Base-by-base conservation (phyloP, 1,140 invertebrate genomes). In the Heterodera carotae region DNA sequence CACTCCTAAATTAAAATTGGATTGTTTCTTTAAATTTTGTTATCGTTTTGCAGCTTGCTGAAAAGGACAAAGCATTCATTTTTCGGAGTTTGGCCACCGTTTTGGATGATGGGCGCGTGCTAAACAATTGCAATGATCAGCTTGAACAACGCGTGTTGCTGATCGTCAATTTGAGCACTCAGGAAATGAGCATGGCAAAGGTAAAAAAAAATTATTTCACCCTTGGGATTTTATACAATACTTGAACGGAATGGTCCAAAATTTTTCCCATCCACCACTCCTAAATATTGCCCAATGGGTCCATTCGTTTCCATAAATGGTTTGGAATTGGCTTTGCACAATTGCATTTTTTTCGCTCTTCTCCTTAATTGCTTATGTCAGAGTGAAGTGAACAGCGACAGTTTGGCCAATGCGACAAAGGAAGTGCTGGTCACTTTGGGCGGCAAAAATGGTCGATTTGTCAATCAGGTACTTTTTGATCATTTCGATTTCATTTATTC, bases 131-230 rank as follows among this genome's bases (percentile, higher is more conserved):
- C 7, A 86, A 87, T 68, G 85, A 87, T 68, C 86, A 87, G 69
- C 81, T 81, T 72, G 84, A 87, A 69, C 86, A 87, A 64, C 83
- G 81, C 34, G 78, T 76, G 15, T 75, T 88, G 25, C 73, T 87
- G 6, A 88, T 88, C 15, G 84, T 88, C 36, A 87, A 87, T 80
- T 75, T 87, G 5, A 83, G 82, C 43, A 88, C 86, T 15, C 86
- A 87, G 39, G 85, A 87, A 62, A 87, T 88, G 83, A 85, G 83
- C 31, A 81, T 85, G 81, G 81, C 82, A 12, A 79, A 79, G 68
- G 71, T 79, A 78, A 34, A 25, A 78, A 8, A 34, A 6, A 68
- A 15, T 29, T 15, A 43, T 76, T 77, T 77, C 36, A 18, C 12
- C 39, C n/a, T n/a, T n/a, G n/a, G n/a, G n/a, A n/a, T n/a, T n/a